Conservation (phyloP, 2,888 invertebrate genomes). For the Idaea aversata region DNA sequence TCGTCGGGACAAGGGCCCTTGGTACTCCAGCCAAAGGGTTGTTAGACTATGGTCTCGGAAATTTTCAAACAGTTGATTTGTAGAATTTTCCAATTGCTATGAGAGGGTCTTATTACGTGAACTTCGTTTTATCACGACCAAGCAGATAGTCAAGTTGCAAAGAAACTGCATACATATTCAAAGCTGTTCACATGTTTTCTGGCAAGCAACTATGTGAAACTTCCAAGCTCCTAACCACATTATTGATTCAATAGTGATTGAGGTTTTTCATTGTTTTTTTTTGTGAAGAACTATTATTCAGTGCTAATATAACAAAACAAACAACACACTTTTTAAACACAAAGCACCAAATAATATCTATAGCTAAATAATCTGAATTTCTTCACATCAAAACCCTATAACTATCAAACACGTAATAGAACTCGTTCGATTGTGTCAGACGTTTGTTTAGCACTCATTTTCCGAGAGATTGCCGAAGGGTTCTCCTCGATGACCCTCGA, state of each 20-base stretch:
- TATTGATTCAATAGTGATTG: background rate
- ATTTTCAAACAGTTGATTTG: constrained; percentile 72
- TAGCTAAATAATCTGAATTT: background rate
- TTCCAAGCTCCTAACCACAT: background rate
- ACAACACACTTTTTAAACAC: constrained; percentile 6
- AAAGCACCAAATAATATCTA: no score
- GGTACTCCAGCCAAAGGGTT: constrained; percentile 57
- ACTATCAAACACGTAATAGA: constrained; percentile 41
- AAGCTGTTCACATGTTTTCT: background rate
- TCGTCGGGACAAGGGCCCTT: constrained; percentile 43
- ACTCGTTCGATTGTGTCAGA: constrained; percentile 35
- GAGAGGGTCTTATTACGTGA: constrained; percentile 16
- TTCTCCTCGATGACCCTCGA: constrained; percentile 37
- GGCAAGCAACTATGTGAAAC: background rate
- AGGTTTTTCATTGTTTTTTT: background rate
- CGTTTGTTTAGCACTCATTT: constrained; percentile 68
- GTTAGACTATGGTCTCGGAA: constrained; percentile 57
- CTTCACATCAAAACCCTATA: constrained; percentile 7
- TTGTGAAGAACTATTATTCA: background rate
- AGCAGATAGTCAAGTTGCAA: background rate
- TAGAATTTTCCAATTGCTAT: constrained; percentile 68
- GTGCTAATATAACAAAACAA: background rate
- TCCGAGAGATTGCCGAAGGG: constrained; percentile 55
- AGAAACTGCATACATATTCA: background rate
- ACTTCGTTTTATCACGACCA: background rate